These are phyloP conservation scores for Anguilla megastoma DNA, from an alignment of 2,797 vertebrate genomes.

Conservation along the genomic window DNA sequence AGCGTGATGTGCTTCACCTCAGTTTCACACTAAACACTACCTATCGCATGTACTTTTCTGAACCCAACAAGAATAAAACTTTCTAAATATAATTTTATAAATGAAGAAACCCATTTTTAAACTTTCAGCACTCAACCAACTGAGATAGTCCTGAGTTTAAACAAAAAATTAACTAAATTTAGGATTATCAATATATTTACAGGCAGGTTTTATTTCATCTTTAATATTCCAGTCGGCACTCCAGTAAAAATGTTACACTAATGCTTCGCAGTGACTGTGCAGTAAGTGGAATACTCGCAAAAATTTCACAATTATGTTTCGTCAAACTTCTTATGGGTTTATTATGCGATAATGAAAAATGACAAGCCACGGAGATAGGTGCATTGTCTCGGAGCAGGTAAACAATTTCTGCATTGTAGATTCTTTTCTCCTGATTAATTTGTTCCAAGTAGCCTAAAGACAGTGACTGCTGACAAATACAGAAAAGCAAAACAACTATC, in stretches of 20 bases:
- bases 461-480: background rate
- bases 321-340: background rate
- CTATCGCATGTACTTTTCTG: too few relatives aligned
- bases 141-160: too few relatives aligned
- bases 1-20: background rate
- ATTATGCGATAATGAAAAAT: background rate
- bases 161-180: too few relatives aligned
- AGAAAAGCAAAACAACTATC: background rate
- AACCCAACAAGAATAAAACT: background rate
- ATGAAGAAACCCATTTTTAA: too few relatives aligned
- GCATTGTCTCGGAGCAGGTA: background rate
- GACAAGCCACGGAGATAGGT: background rate
- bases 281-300: background rate
- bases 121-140: too few relatives aligned
- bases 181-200: too few relatives aligned
- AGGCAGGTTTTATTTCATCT: too few relatives aligned
- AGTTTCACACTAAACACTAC: background rate
- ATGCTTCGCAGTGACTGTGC: background rate
- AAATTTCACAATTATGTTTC: background rate
- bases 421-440: background rate
- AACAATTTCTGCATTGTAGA: background rate
- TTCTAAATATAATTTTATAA: background rate
- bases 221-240: background rate
- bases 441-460: background rate
- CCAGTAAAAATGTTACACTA: background rate